Base-by-base conservation (phyloP, 2,113 vertebrate species). In the Oreochromis spilurus region DNA sequence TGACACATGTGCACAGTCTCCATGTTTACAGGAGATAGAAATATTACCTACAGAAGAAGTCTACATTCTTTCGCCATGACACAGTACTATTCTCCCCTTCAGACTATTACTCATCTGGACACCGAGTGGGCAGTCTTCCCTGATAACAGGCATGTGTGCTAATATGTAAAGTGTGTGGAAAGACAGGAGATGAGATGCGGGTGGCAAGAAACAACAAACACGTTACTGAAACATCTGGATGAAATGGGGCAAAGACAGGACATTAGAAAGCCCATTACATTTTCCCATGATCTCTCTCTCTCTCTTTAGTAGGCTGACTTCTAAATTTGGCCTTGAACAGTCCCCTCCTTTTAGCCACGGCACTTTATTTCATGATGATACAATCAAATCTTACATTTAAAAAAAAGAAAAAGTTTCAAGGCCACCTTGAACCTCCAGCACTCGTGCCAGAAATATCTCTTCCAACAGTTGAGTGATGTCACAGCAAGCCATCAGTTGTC, bases 1-100 rank as follows among this genome's bases (percentile, higher is more conserved):
- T 17, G 36, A 91, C 82, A 85, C 48, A 14, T 78, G 50, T 78
- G 83, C 54, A 72, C 16, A 50, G n/a, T 89, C 88, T 90, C 70
- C 57, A 24, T 24, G 54, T 75, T 80, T 8, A 12, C 75, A 91
- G 88, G 88, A 90, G 78, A 89, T 88, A 89, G 79, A 92, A 82
- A 91, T 79, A 91, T 80, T 78, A 85, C 84, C 89, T 83, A 84
- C 60, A 90, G 78, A 60, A 88, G 45, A 85, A 53, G 84, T 80
- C 81, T 38, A 85, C 90, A 92, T 95, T 94, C 90, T 89, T 95
- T 87, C n/a, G 14, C 62, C 83, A 14, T 95, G 92, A 96, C 89
- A 72, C 58, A 72, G 78, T 91, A 60, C 72, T 81, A 55, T 80
- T 90, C 85, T 85, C 40, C 45, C 84, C 84, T 60, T 91, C 48